phyloP scores from a whole-genome alignment of 2,797 vertebrate genomes.

The Amphiprion clarkii region DNA sequence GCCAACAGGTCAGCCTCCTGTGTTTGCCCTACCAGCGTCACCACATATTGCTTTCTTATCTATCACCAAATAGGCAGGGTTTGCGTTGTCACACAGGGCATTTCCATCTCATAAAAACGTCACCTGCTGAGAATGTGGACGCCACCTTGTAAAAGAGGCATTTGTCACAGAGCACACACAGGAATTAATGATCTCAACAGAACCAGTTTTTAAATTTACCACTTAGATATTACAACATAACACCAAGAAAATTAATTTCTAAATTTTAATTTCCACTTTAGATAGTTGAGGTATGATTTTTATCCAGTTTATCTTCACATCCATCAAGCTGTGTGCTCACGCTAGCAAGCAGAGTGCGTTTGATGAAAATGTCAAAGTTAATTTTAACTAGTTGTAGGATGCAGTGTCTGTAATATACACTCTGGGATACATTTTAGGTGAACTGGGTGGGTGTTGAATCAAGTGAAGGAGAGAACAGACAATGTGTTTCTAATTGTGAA shows the following conservation, averaged over 20 bases:
- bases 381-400: background rate
- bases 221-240: background rate
- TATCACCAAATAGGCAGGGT: background rate
- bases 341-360: background rate
- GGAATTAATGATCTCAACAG: background rate
- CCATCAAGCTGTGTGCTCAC: background rate
- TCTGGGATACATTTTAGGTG: background rate
- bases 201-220: background rate
- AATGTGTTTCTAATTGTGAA: constrained; percentile 16
- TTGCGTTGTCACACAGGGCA: constrained; percentile 27
- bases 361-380: constrained; percentile 13
- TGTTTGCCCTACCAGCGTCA: constrained; percentile 7
- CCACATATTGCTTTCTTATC: constrained; percentile 34
- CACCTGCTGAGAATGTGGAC: constrained; percentile 41
- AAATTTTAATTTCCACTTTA: background rate
- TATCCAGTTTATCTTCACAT: background rate
- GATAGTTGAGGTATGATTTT: background rate
- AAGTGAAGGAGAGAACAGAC: background rate
- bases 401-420: background rate
- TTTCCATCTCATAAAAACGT: constrained; percentile 43
- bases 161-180: background rate
- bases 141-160: constrained; percentile 25
- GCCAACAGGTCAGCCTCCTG: constrained; percentile 8
- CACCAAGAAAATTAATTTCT: background rate
- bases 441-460: constrained; percentile 3